Conservation (phyloP, 1,140 invertebrate genomes). For the Sweltsa coloradensis region DNA sequence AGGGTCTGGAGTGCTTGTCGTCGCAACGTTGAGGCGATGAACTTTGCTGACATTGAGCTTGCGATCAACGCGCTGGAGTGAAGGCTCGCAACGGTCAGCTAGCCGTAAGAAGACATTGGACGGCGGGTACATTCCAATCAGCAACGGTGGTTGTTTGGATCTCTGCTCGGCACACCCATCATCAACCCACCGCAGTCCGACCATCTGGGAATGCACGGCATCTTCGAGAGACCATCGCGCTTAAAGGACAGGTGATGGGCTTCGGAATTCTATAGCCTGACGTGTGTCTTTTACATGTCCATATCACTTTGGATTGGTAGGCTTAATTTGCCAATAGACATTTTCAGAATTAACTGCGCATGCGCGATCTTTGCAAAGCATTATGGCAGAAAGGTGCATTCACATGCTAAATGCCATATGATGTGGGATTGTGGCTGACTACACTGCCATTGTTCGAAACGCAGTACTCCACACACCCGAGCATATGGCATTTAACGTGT, state of each 20-base stretch:
- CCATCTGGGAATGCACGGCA: conserved; percentile 99
- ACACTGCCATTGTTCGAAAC: too few species aligned
- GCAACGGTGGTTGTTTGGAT: conserved; percentile 99
- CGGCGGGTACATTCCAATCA: conserved; percentile 99
- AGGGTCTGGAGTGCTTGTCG: conserved; percentile 92
- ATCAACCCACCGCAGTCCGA: conserved; percentile 99
- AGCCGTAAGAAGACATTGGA: conserved; percentile 99
- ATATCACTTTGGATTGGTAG: too few species aligned
- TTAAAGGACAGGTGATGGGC: conserved; percentile 91
- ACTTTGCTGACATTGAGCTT: conserved; percentile 93
- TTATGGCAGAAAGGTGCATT: too few species aligned
- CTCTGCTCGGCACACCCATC: conserved; percentile 95
- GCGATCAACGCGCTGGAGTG: conserved; percentile 77
- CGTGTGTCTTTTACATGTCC: too few species aligned
- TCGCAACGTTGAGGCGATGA: conserved; percentile 95
- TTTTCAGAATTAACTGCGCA: too few species aligned
- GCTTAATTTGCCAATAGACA: too few species aligned
- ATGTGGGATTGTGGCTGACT: too few species aligned
- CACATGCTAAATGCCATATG: too few species aligned
- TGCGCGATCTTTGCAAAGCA: too few species aligned
- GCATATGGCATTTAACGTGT: too few species aligned
- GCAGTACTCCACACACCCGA: too few species aligned
- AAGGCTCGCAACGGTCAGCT: conserved; percentile 78
- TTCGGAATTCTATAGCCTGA: too few species aligned
- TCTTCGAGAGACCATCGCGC: conserved; percentile 90